These are phyloP conservation scores for Gavialis gangeticus DNA, from an alignment of 2,113 vertebrate species.

Conservation along the genomic window DNA sequence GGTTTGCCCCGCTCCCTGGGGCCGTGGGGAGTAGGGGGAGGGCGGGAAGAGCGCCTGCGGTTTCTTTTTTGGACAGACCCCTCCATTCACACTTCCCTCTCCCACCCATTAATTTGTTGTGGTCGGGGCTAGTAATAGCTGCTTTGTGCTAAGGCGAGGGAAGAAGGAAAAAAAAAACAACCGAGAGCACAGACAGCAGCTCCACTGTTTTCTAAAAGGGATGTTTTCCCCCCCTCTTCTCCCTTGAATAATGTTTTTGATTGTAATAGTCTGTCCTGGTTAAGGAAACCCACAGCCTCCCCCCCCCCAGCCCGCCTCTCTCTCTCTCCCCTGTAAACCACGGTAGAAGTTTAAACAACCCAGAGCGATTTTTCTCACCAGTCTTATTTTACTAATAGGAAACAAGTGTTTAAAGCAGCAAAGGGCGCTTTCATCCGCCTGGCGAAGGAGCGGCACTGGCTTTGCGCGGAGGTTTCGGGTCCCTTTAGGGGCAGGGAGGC, in stretches of 20 bases:
- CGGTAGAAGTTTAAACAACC: constrained; percentile 57
- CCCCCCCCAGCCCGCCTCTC: constrained; percentile 27
- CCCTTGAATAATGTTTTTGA: constrained; percentile 67
- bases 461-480: neutral
- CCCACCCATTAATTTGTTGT: constrained; percentile 60
- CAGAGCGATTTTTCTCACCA: neutral
- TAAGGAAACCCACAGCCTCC: constrained; percentile 40
- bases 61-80: constrained; percentile 51
- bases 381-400: constrained; percentile 39
- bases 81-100: constrained; percentile 61
- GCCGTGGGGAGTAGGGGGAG: neutral
- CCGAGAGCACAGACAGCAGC: constrained; percentile 47
- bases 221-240: constrained; percentile 31
- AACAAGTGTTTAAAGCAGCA: neutral
- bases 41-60: neutral
- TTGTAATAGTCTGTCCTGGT: constrained; percentile 42
- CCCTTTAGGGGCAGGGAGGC: neutral
- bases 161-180: neutral
- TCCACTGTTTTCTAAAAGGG: constrained; percentile 63
- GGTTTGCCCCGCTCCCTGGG: neutral
- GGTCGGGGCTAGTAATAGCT: constrained; percentile 49
- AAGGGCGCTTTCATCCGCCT: neutral
- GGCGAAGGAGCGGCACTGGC: neutral
- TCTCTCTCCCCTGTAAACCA: constrained; percentile 55
- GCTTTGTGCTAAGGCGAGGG: constrained; percentile 63